These are phyloP conservation scores for Thalassaphorura encarpata DNA, from an alignment of 1,140 invertebrate genomes.

Conservation along the genomic window DNA sequence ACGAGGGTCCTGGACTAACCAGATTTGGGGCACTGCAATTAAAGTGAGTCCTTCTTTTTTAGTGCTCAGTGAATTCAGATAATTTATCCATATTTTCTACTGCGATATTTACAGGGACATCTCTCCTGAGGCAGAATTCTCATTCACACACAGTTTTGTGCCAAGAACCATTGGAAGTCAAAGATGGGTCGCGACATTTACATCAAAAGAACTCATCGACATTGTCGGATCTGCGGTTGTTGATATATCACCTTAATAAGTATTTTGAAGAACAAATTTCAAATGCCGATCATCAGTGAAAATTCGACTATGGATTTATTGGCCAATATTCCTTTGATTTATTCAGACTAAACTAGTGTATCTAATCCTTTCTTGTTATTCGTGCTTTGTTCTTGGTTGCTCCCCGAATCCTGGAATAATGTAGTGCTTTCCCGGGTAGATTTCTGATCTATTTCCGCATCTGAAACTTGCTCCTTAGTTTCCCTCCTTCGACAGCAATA, in stretches of 20 bases:
- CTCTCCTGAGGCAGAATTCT: constrained; percentile 42
- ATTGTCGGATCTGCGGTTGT: constrained; percentile 50
- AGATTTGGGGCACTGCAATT: constrained; percentile 47
- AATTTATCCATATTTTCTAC: neutral
- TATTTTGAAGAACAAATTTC: neutral
- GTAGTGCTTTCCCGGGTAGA: too few relatives aligned
- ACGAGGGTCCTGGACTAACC: constrained; percentile 55
- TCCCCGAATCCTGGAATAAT: too few relatives aligned
- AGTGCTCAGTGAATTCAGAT: neutral
- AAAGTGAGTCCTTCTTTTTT: constrained; percentile 34
- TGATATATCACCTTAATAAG: constrained; percentile 35
- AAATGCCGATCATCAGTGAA: too few relatives aligned
- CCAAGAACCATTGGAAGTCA: constrained; percentile 44
- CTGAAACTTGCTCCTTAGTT: too few relatives aligned
- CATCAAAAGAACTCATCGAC: constrained; percentile 52
- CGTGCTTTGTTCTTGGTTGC: too few relatives aligned
- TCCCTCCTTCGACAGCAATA: constrained; percentile 19
- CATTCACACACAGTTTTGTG: constrained; percentile 45
- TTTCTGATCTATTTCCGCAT: too few relatives aligned
- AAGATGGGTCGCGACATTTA: constrained; percentile 53
- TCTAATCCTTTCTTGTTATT: too few relatives aligned
- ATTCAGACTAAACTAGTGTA: too few relatives aligned
- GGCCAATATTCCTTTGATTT: too few relatives aligned
- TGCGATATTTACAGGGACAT: constrained; percentile 44
- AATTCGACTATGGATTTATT: too few relatives aligned